Evolutionary conservation across 37 sponge, comb jelly and placozoan genomes (phyloP), one percentile per base, ranked within the genome.

Genomic region (Petrosia ficiformis): DNA sequence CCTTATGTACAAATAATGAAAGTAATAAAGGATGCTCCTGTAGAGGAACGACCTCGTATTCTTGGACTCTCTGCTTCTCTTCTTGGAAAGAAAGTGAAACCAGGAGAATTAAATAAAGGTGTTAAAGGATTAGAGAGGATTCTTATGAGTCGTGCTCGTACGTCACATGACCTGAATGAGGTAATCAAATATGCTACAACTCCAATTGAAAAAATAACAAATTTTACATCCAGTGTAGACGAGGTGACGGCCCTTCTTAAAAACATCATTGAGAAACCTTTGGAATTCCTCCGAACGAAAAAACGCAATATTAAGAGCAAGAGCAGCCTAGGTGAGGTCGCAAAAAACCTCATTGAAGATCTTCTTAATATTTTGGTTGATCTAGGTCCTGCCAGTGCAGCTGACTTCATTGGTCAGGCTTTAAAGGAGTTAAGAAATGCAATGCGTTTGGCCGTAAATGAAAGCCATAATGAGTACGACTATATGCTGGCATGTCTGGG

Each of bases 51-150:
- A 19, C 94, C 98, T 21, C 87, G 77, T 31, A 67, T 95, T 1
- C 72, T 99, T 2, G 99, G 99, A 0, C 88, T 99, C 29, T 86
- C 97, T 22, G 99, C 99, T 21, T 95, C 99, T 10, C 56, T 99
- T 31, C 69, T 99, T 2, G 86, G 86, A 33, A 76, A 82, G 68
- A 91, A 86, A 66, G 75, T 71, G 69, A 80, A 82, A 44, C 84
- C 82, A 33, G 72, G 67, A 61, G 64, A 87, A 24, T 22, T 95
- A n/a, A 80, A 81, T 42, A 80, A 80, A 35, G 70, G 77, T 34
- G 86, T 96, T 30, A 75, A 44, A 35, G 73, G 75, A 28, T 80
- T 96, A 36, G 97, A 96, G 43, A 44, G 58, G 31, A 86, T 44
- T 1, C 84, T 96, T 19, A 67, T 71, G 2, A 77, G 82, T 78